phyloP scores from a whole-genome alignment of 2,888 invertebrate species.

The Hydraecia micacea region DNA sequence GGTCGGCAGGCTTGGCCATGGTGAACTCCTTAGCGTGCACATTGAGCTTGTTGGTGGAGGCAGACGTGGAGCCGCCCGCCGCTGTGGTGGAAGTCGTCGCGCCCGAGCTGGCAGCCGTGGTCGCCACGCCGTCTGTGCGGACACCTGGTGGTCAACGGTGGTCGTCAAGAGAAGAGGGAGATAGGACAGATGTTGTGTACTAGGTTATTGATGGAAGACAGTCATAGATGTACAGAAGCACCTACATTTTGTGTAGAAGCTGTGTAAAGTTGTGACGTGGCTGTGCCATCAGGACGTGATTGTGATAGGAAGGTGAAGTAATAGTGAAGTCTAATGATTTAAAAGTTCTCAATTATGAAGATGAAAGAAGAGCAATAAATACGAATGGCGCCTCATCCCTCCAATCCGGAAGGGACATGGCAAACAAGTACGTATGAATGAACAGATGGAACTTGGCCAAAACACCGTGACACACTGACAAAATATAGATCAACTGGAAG shows the following conservation, averaged over 20 bases:
- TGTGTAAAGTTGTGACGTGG: slow-evolving; percentile 19
- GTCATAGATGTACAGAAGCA: slow-evolving; percentile 49
- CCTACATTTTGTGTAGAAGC: slow-evolving; percentile 8
- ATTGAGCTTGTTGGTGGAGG: slow-evolving; percentile 92
- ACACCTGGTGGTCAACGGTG: slow-evolving; percentile 90
- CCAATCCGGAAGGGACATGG: slow-evolving; percentile 51
- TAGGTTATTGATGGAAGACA: slow-evolving; percentile 66
- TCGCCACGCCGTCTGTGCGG: slow-evolving; percentile 90
- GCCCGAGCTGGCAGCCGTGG: slow-evolving; percentile 64
- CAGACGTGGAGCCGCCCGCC: slow-evolving; percentile 70
- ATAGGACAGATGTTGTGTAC: slow-evolving; percentile 77
- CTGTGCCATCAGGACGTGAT: slow-evolving; percentile 37
- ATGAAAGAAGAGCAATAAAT: slow-evolving; percentile 46
- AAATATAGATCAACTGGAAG: slow-evolving; percentile 65
- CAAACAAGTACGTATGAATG: slow-evolving; percentile 64
- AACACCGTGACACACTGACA: slow-evolving; percentile 65
- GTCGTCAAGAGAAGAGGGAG: slow-evolving; percentile 88
- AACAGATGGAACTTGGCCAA: slow-evolving; percentile 65
- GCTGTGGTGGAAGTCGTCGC: slow-evolving; percentile 76
- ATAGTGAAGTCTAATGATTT: slow-evolving; percentile 22
- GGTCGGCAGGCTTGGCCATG: slow-evolving; percentile 92
- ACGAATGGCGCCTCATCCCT: slow-evolving; percentile 36
- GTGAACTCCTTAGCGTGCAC: slow-evolving; percentile 97
- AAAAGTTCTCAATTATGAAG: slow-evolving; percentile 18
- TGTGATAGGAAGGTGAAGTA: slow-evolving; percentile 40